Base-by-base conservation (phyloP, 2,888 invertebrate species). In the Papilio elwesi region DNA sequence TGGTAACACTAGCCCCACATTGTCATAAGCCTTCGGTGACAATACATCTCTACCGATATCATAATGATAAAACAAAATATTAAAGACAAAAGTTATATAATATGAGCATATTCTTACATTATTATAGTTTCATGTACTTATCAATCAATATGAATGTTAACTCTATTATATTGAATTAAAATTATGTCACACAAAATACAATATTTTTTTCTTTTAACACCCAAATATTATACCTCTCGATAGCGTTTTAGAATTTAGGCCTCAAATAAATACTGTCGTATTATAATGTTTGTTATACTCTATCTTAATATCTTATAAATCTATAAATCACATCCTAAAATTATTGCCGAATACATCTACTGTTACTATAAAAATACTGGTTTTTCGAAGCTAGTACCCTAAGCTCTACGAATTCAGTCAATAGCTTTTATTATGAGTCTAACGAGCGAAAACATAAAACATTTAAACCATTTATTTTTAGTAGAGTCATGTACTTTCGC, bases 301-400 rank as follows among this genome's bases (percentile, higher is more conserved):
- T 57, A 47, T 70, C 71, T n/a, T 26, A 26, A 47, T 51, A 62
- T 68, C 53, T 78, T 78, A 77, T 74, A 76, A 77, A 70, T 75
- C 74, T 76, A 76, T 71, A 83, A 85, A 88, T 90, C 88, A 90
- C 89, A 87, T 84, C 77, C 78, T 83, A 83, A 78, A 78, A 51
- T 89, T 91, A 91, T 91, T 90, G 88, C 90, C 85, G 75, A 85
- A 82, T 82, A 81, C 36, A 38, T 79, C 78, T 74, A 80, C 79
- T 86, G 87, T 78, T 81, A 78, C 73, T 75, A 80, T 87, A 85
- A 85, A 89, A 87, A 89, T 87, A 87, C 82, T 74, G 76, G 75
- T 68, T 77, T 79, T 76, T 74, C 70, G 73, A 76, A 70, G 68
- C 65, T 74, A 69, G 70, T 71, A 80, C 76, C 85, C 83, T 87